Base-by-base conservation (phyloP, 2,888 invertebrate species). In the Leucophenga montana region DNA sequence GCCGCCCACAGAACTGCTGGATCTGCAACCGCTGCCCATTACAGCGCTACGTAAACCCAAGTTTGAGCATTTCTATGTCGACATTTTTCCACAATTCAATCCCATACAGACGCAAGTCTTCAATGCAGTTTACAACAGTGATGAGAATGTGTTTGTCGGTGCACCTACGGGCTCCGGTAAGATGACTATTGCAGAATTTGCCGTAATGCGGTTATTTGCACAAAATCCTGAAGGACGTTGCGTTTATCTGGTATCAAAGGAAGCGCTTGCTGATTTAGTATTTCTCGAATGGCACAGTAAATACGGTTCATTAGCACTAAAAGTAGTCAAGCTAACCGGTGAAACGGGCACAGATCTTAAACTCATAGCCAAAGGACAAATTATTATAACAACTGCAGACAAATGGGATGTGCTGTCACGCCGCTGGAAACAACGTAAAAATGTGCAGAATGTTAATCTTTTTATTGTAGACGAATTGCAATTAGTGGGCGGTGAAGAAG, bases 101-200 rank as follows among this genome's bases (percentile, higher is more conserved):
- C 98, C 99, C 0, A 98, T 99, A 71, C 99, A 99, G 89, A 99
- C 99, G 0, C 97, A 98, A 91, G 98, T 99, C 6, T 99, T 99
- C 90, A 99, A 99, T 88, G 96, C 98, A 0, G 95, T 99, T 0
- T 99, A 98, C 90, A 98, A 98, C 87, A 96, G 96, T 1, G 98
- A 99, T 86, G 99, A 99, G 86, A 99, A 98, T 89, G 96, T 99
- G 9, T 97, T 99, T 88, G 94, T 99, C 72, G 97, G 97, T 0
- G 97, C 97, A 0, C 97, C 97, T 0, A 95, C 96, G 0, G 97
- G 97, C 0, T 95, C 96, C 0, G 95, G 95, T 0, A 98, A 98
- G 90, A 97, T 97, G 0, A 95, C 97, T 13, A 94, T 98, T 68
- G 98, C 97, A 0, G 99, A 99, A 88, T 96, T 99, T 89, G 98